A percentile compares a stretch with the other conserved stretches of the same genome.
Evolutionary conservation across 2,113 vertebrate species (phyloP).

Genomic region (Oreochromis spilurus): DNA sequence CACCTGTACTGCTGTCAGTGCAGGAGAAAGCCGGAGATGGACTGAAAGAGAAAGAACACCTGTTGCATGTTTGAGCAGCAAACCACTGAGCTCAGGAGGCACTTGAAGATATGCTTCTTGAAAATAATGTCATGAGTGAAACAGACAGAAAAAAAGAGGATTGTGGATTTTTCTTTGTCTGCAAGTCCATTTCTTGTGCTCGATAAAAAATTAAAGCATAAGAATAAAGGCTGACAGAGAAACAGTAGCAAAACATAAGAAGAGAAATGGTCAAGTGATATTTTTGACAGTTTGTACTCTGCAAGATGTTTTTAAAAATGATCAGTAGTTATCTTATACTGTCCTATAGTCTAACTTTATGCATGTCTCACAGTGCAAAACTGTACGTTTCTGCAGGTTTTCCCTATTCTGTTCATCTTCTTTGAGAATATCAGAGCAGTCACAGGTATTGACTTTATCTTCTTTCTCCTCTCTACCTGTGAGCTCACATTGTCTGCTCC

Average conservation of each 20-base stretch:
- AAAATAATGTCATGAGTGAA: slow-evolving; percentile 6
- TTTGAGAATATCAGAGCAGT: slow-evolving; percentile 2
- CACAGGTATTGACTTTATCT: slow-evolving; percentile 44
- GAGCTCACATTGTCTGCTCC: slow-evolving; percentile 32
- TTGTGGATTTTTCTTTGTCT: slow-evolving; percentile 1
- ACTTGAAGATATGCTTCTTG: background rate
- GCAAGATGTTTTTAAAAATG: background rate
- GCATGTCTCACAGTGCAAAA: background rate
- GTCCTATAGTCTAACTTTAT: background rate
- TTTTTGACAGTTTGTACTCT: background rate
- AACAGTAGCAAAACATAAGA: background rate
- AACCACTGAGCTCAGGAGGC: background rate
- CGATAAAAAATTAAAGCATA: background rate
- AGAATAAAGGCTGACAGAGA: background rate
- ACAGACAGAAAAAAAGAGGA: background rate
- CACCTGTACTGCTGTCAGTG: slow-evolving; percentile 37
- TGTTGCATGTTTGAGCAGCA: slow-evolving; percentile 45
- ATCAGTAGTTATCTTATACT: background rate
- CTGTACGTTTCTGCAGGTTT: background rate
- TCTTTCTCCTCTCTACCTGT: slow-evolving; percentile 17
- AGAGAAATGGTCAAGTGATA: background rate
- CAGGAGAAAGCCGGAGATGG: background rate
- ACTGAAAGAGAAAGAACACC: slow-evolving; percentile 20
- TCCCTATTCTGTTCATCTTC: background rate
- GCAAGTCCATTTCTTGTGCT: background rate